Conservation (phyloP, 2,113 vertebrate species). For the Poeciliopsis retropinna region DNA sequence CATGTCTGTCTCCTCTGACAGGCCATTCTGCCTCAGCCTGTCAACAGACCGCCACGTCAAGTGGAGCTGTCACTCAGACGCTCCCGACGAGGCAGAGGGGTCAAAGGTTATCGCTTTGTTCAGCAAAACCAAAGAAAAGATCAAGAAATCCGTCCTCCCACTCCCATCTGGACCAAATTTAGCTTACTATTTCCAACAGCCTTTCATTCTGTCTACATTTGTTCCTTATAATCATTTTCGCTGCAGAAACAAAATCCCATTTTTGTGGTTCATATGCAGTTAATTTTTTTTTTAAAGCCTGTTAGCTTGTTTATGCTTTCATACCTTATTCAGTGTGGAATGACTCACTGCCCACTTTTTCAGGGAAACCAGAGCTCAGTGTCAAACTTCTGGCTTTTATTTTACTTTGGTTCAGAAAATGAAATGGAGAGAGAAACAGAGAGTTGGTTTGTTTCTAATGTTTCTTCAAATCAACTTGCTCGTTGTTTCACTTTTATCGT, state of each 20-base stretch:
- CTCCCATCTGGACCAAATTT: background rate
- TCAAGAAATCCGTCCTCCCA: background rate
- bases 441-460: too few relatives aligned
- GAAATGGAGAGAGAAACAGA: too few relatives aligned
- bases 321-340: background rate
- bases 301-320: too few relatives aligned
- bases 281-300: too few relatives aligned
- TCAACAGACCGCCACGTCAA: background rate
- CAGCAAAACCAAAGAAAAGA: background rate
- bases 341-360: background rate
- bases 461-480: too few relatives aligned
- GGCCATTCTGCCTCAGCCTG: background rate
- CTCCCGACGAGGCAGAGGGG: background rate
- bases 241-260: too few relatives aligned
- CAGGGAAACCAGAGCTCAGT: background rate
- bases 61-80: conserved; percentile 25
- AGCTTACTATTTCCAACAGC: background rate
- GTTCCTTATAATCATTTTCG: background rate
- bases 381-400: too few relatives aligned
- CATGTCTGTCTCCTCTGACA: background rate
- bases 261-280: too few relatives aligned
- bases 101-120: background rate
- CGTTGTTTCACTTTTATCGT: too few relatives aligned
- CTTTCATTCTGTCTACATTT: background rate
- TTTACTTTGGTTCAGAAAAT: too few relatives aligned